Evolutionary conservation across 2,797 vertebrate genomes (phyloP).

Genomic region (Brotula barbata): DNA sequence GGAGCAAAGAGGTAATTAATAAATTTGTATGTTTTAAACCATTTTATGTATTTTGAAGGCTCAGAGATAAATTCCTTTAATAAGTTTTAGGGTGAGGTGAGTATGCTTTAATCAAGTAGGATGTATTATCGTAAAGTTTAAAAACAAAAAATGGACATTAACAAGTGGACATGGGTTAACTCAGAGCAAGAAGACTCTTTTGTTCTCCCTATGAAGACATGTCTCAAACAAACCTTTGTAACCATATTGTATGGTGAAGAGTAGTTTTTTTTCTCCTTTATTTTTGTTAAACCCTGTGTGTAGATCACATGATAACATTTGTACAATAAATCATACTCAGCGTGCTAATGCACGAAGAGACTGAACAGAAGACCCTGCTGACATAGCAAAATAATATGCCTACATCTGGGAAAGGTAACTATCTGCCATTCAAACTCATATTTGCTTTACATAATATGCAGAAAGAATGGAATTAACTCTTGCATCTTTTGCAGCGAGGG

Average conservation of each 20-base stretch:
- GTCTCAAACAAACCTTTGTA: slow-evolving; percentile 61
- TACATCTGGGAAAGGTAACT: slow-evolving; percentile 99
- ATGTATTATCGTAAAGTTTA: slow-evolving; percentile 41
- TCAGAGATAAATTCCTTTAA: slow-evolving; percentile 45
- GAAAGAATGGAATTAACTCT: slow-evolving; percentile 56
- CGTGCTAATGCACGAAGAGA: slow-evolving; percentile 99
- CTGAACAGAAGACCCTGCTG: slow-evolving; percentile 99
- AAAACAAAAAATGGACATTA: slow-evolving; percentile 47
- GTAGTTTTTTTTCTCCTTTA: slow-evolving; percentile 71
- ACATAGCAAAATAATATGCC: slow-evolving; percentile 99
- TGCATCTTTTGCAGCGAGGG: slow-evolving; percentile 64
- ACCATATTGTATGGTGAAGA: slow-evolving; percentile 72
- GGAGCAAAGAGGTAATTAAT: slow-evolving; percentile 99
- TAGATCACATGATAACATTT: slow-evolving; percentile 99
- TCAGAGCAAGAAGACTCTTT: slow-evolving; percentile 49
- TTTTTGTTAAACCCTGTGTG: slow-evolving; percentile 94
- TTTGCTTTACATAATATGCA: slow-evolving; percentile 86
- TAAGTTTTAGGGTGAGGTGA: slow-evolving; percentile 85
- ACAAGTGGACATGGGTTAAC: slow-evolving; percentile 74
- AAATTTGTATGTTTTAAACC: slow-evolving; percentile 72
- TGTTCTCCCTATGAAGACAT: slow-evolving; percentile 56
- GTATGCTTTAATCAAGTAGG: slow-evolving; percentile 77
- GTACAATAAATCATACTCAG: slow-evolving; percentile 99
- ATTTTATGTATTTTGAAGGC: slow-evolving; percentile 54
- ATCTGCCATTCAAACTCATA: slow-evolving; percentile 99